These are phyloP conservation scores for Mylabris sibirica DNA, from an alignment of 2,888 invertebrate species.

Conservation along the genomic window DNA sequence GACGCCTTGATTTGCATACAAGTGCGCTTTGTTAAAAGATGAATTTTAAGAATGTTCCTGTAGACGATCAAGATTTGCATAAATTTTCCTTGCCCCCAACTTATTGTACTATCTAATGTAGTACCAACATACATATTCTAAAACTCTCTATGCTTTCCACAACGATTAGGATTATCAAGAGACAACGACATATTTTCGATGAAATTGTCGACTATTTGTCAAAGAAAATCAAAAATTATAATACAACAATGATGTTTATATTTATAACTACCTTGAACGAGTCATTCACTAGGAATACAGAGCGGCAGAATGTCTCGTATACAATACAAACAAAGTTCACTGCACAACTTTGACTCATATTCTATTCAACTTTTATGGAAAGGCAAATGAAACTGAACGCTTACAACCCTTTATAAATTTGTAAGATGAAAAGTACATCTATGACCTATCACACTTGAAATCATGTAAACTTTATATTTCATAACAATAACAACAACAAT, in stretches of 20 bases:
- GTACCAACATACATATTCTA: too few relatives aligned
- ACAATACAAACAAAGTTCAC: neutral
- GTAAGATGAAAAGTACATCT: neutral
- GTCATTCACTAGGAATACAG: neutral
- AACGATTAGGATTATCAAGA: neutral
- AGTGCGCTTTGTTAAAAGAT: conserved; percentile 48
- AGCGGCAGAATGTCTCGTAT: neutral
- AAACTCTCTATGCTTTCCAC: neutral
- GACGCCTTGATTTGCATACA: conserved; percentile 60
- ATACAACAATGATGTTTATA: conserved; percentile 5
- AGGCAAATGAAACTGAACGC: neutral
- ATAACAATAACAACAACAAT: neutral
- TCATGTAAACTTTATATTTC: neutral
- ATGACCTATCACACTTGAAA: neutral
- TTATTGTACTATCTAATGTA: conserved; percentile 14
- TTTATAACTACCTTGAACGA: neutral
- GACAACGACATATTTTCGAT: neutral
- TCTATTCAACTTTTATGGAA: neutral
- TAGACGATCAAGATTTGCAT: conserved; percentile 42
- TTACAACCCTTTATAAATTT: neutral
- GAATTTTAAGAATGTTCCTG: conserved; percentile 46
- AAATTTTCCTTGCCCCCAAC: conserved; percentile 20
- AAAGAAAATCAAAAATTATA: neutral
- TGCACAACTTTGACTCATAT: neutral
- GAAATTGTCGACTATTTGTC: neutral